Conservation (phyloP, 2,888 invertebrate species). For the Eledone cirrhosa region DNA sequence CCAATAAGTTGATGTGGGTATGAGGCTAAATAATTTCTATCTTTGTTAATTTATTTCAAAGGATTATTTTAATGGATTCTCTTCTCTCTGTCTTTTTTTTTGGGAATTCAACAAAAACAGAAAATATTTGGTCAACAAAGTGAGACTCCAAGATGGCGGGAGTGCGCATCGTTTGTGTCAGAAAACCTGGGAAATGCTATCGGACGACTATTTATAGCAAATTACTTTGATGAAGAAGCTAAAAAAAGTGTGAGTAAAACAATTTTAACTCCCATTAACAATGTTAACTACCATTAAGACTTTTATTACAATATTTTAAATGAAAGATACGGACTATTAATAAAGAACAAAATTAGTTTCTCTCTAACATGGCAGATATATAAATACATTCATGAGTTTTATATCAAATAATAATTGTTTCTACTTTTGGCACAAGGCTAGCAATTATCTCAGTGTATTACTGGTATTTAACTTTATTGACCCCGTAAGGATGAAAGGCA, state of each 20-base stretch:
- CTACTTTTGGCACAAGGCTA: no score
- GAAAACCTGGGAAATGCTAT: constrained; percentile 90
- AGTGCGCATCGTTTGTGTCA: constrained; percentile 88
- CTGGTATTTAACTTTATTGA: no score
- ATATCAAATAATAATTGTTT: no score
- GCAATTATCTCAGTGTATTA: no score
- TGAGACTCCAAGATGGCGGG: constrained; percentile 88
- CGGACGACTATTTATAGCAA: constrained; percentile 87
- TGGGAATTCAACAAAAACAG: constrained; percentile 38
- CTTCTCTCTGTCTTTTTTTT: neutral
- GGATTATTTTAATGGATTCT: neutral
- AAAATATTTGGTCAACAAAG: constrained; percentile 63
- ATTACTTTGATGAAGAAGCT: constrained; percentile 89
- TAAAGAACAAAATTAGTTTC: no score
- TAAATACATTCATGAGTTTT: no score
- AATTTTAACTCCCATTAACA: constrained; percentile 3
- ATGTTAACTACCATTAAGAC: constrained; percentile 30
- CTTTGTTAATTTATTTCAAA: neutral
- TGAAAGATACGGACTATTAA: no score
- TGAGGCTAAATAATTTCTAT: no score
- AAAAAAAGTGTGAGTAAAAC: constrained; percentile 74
- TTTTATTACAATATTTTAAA: no score
- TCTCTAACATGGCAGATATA: no score
- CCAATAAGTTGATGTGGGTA: no score
- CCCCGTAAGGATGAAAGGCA: no score